A percentile compares a stretch with the other conserved stretches of the same genome.
phyloP scores from a whole-genome alignment of 2,888 invertebrate genomes.

The Vandiemenella viatica region DNA sequence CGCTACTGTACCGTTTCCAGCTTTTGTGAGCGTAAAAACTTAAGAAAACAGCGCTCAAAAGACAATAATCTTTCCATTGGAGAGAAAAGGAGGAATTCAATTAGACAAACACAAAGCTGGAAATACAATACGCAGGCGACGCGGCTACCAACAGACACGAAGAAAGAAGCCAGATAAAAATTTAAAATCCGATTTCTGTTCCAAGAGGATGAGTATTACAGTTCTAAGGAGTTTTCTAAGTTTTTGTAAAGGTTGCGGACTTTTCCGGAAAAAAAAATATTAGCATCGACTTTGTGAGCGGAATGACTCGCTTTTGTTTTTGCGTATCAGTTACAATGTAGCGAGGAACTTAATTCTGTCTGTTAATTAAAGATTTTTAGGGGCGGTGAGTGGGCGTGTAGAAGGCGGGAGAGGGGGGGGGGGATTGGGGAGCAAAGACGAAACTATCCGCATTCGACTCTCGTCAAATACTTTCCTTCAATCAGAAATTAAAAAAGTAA shows the following conservation, averaged over 20 bases:
- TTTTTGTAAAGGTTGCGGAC: too few relatives aligned
- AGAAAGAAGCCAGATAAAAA: slow-evolving; percentile 1
- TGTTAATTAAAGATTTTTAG: not conserved
- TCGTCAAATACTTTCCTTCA: not conserved
- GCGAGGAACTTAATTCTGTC: not conserved
- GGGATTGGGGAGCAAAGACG: not conserved
- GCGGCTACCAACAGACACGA: too few relatives aligned
- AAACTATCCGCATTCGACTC: not conserved
- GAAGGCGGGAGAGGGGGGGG: not conserved
- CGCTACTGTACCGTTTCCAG: too few relatives aligned
- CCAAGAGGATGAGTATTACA: not conserved
- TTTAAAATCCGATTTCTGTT: slow-evolving; percentile 1
- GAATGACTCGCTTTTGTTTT: not conserved
- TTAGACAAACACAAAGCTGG: too few relatives aligned
- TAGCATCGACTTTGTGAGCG: not conserved
- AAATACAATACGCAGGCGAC: too few relatives aligned
- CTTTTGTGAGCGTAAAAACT: too few relatives aligned
- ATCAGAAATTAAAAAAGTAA: too few relatives aligned
- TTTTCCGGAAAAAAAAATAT: too few relatives aligned
- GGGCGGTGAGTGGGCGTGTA: not conserved
- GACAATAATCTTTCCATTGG: too few relatives aligned
- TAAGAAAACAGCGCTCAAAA: too few relatives aligned
- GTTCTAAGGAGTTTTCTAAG: too few relatives aligned
- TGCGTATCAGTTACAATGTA: not conserved
- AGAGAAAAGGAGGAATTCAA: too few relatives aligned